Percentiles rank a stretch among this genome's conserved stretches.
Conservation (phyloP, 2,113 vertebrate genomes). For the Laterallus jamaicensis region DNA sequence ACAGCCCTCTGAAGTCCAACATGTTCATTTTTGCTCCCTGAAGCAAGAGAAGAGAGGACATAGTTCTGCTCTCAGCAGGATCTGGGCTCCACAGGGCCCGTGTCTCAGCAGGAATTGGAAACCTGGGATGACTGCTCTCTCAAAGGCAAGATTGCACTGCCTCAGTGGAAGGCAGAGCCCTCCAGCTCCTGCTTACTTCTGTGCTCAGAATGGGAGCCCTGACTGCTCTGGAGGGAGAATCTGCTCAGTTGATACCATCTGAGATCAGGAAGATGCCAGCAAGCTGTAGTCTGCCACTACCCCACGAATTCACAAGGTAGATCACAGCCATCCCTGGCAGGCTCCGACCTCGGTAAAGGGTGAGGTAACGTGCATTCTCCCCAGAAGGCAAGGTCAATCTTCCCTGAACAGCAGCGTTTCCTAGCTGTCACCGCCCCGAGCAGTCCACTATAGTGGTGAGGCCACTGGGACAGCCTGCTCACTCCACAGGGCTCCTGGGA, state of each 20-base stretch:
- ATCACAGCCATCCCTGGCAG: not conserved
- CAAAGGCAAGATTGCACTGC: not conserved
- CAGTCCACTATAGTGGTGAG: not conserved
- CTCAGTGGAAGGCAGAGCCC: not conserved
- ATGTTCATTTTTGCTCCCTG: not conserved
- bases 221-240: not conserved
- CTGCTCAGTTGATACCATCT: not conserved
- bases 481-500: not conserved
- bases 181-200: not conserved
- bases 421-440: not conserved
- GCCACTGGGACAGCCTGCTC: not conserved
- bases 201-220: not conserved
- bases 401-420: not conserved
- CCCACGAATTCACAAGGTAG: not conserved
- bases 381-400: not conserved
- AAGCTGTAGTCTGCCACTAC: not conserved
- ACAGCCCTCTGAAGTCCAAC: not conserved
- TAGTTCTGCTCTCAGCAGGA: not conserved
- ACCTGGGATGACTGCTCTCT: not conserved
- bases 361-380: not conserved
- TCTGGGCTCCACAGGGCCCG: not conserved
- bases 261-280: not conserved
- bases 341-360: not conserved
- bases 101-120: not conserved
- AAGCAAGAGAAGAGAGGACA: not conserved